A percentile compares a stretch with the other conserved stretches of the same genome.
Conservation (phyloP, 2,888 invertebrate genomes). For the Erpobdella octoculata region DNA sequence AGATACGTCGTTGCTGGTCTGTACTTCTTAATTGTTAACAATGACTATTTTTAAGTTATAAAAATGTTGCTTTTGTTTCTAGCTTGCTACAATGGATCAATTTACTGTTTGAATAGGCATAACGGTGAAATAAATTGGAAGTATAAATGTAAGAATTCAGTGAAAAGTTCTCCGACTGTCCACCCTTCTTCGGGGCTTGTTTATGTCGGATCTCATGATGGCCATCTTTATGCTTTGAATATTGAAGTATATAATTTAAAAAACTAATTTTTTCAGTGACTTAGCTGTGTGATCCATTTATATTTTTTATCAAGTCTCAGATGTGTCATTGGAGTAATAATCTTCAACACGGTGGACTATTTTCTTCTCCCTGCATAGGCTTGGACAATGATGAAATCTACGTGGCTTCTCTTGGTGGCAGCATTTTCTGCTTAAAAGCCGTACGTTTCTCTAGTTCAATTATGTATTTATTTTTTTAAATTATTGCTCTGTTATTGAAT, state of each 20-base stretch:
- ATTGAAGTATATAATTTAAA: constrained; percentile 53
- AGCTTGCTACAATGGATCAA: constrained; percentile 66
- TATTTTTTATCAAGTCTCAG: neutral
- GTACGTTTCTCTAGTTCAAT: neutral
- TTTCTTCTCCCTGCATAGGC: neutral
- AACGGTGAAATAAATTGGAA: constrained; percentile 61
- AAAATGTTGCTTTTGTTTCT: constrained; percentile 12
- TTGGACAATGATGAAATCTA: neutral
- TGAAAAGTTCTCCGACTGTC: constrained; percentile 61
- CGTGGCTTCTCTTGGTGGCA: neutral
- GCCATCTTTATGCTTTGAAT: constrained; percentile 60
- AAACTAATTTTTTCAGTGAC: neutral
- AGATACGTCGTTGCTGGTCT: constrained; percentile 61
- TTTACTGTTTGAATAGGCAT: constrained; percentile 62
- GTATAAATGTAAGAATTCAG: constrained; percentile 59
- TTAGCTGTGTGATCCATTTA: neutral
- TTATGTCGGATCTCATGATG: constrained; percentile 68
- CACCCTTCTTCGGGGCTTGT: constrained; percentile 55
- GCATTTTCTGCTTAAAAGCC: neutral
- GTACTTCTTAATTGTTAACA: neutral
- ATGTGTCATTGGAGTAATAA: neutral
- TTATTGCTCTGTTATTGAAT: neutral
- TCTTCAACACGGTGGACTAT: neutral
- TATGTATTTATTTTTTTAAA: neutral
- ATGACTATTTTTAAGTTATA: neutral